A percentile compares a stretch with the other conserved stretches of the same genome.
phyloP scores from a whole-genome alignment of 2,113 vertebrate genomes.

The Platysteira castanea region DNA sequence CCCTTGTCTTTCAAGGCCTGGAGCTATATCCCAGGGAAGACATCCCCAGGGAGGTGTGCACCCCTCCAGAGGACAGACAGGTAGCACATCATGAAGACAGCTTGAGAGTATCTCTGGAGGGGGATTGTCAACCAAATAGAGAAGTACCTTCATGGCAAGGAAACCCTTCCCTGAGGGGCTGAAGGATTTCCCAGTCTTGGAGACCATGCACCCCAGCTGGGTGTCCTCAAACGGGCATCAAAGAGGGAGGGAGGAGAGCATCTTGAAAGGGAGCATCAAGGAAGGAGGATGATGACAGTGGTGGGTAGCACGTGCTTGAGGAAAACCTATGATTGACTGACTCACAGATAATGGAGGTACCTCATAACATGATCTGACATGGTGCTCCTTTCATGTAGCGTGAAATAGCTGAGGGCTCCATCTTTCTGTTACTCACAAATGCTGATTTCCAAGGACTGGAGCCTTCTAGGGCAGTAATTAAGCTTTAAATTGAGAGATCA shows the following conservation, averaged over 20 bases:
- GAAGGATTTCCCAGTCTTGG: neutral
- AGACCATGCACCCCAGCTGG: neutral
- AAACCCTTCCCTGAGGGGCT: neutral
- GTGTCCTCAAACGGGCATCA: neutral
- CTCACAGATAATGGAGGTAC: neutral
- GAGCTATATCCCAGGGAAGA: neutral
- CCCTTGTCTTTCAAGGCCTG: neutral
- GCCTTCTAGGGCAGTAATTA: constrained; percentile 18
- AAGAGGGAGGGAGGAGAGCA: neutral
- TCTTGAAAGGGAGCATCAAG: neutral
- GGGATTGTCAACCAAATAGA: neutral
- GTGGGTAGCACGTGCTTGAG: neutral
- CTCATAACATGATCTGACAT: neutral
- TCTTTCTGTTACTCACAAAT: neutral
- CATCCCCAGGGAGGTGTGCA: neutral
- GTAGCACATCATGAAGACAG: neutral
- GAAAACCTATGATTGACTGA: neutral
- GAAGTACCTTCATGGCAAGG: neutral
- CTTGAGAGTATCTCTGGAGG: neutral
- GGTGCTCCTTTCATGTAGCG: neutral
- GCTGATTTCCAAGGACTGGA: neutral
- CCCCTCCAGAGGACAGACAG: neutral
- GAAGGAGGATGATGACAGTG: neutral
- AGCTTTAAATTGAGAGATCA: neutral
- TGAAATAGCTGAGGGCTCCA: neutral